Evolutionary conservation across 2,797 vertebrate genomes (phyloP), one percentile per base, ranked within the genome.

Genomic region (Hirundo rustica): DNA sequence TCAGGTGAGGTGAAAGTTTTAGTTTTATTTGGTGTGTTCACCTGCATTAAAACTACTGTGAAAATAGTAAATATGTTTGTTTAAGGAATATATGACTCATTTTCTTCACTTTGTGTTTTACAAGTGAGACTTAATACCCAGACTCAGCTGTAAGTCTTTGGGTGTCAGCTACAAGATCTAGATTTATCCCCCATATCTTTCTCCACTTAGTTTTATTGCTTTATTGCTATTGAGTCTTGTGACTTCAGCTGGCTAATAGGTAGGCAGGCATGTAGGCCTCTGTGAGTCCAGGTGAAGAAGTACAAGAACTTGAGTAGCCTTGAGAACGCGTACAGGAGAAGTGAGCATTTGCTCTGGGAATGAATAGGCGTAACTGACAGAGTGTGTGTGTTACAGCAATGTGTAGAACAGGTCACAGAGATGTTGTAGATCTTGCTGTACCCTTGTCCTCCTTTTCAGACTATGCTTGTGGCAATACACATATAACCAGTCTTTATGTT

Each of bases 301-400:
- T 42, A 38, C 7, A 53, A 54, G 14, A 82, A 17, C 8, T 26
- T 29, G 7, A 1, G 5, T 47, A 2, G 80, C 20, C 47, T 77
- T 60, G 65, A 45, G 36, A 80, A 32, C 2, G 2, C 7, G 2
- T 38, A 10, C 18, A 36, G 27, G 44, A 83, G 78, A 68, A 72
- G 20, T 18, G 36, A 71, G 36, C 22, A 5, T 57, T 85, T 80
- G 17, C 25, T 72, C 18, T 83, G 26, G 36, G 61, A 42, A 23
- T 48, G 18, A 78, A 1, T 36, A 19, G 40, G 16, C 0, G 0
- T 67, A 68, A 22, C 29, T 45, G 57, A 77, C 30, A 47, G 55
- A 32, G 8, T 20, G 1, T 0, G 0, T 21, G 14, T 70, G 47
- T 57, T 29, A 29, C 6, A 25, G n/a, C 80, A 34, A 3, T 7